Evolutionary conservation across 2,113 vertebrate species (phyloP), one percentile per base, ranked within the genome.

Genomic region (Typhlomys cinereus): DNA sequence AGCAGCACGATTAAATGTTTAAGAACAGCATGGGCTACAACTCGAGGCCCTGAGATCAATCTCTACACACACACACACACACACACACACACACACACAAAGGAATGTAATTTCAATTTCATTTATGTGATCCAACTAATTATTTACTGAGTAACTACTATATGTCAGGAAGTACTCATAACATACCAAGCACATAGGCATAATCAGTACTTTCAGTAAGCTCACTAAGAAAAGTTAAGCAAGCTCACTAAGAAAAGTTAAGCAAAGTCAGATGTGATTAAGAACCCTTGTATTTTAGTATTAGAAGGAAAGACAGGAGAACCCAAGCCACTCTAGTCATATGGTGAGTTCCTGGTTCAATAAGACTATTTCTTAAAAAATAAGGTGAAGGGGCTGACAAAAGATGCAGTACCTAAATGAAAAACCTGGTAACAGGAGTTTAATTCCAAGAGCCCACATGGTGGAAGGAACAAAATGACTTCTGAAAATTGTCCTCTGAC

Each of bases 61-160:
- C 59, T 21, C 61, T 64, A 66, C n/a, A 8, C 50, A 66, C 31
- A 48, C 44, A n/a, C 20, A 66, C 7, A 67, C 23, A 66, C 7
- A 67, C 23, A 66, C n/a, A 8, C 50, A 66, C 31, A 48, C 44
- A n/a, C 20, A 66, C 7, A 67, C 23, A 61, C 41, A 79, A 52
- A 71, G 18, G 9, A 31, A 89, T 74, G 1, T 31, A 88, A 93
- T 81, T 73, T 70, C 48, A 76, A 93, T 81, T 89, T 29, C 13
- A 71, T 79, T 80, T 84, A 39, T 29, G 79, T 59, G 62, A 74
- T 59, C 74, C 82, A 85, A 70, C 34, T 69, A 39, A 54, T n/a
- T 34, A 69, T 31, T 84, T 84, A 54, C n/a, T 17, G 29, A 79
- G 57, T 36, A 86, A 41, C 31, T 89, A 73, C 18, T 54, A 15